A percentile compares a stretch with the other conserved stretches of the same genome.
These are phyloP conservation scores for Pristis pectinata DNA, from an alignment of 2,797 vertebrate genomes.

Conservation along the genomic window DNA sequence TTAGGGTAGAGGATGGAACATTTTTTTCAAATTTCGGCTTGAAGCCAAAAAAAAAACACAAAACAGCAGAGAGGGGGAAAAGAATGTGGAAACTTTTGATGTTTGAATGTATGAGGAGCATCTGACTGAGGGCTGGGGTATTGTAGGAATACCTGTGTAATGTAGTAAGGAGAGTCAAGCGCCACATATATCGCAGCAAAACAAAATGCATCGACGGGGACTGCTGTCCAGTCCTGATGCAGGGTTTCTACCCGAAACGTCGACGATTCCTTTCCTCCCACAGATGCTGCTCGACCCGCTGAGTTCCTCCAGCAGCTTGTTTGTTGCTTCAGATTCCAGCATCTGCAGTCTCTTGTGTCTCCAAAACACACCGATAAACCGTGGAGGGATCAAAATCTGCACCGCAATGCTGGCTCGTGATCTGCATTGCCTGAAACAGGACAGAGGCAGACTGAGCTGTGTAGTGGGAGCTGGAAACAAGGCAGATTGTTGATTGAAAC, in stretches of 20 bases:
- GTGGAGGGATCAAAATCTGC: not conserved
- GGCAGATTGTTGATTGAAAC: constrained; percentile 40
- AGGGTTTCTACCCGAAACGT: too few species aligned
- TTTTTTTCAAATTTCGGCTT: not conserved
- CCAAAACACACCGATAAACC: not conserved
- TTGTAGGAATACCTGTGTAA: not conserved
- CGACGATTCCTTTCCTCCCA: too few species aligned
- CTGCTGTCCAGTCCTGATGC: too few species aligned
- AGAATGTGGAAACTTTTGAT: not conserved
- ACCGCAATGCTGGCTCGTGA: not conserved
- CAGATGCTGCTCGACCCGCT: too few species aligned
- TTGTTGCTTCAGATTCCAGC: too few species aligned
- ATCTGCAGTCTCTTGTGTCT: too few species aligned
- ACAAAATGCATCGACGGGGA: too few species aligned
- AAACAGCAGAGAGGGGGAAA: not conserved
- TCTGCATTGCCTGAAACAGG: not conserved
- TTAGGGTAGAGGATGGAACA: not conserved
- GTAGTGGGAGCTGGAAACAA: constrained; percentile 44
- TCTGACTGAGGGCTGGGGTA: not conserved
- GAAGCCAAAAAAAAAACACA: not conserved
- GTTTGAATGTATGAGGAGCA: constrained; percentile 16
- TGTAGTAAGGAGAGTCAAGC: not conserved
- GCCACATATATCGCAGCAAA: too few species aligned
- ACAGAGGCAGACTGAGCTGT: constrained; percentile 42
- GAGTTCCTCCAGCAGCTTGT: too few species aligned